Base-by-base conservation (phyloP, 2,888 invertebrate species). In the Zaprionus lineosus region DNA sequence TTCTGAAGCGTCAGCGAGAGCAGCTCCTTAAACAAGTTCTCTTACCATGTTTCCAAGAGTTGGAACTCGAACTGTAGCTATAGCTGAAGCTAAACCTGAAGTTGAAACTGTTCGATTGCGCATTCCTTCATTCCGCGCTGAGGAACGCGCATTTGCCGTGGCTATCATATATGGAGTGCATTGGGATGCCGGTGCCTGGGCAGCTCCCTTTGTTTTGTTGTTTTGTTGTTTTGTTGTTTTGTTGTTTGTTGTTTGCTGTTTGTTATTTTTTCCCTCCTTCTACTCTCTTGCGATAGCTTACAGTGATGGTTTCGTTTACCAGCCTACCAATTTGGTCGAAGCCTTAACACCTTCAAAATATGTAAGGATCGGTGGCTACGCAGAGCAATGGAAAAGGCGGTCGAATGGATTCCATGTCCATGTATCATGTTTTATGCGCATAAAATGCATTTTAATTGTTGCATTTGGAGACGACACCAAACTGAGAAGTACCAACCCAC, bases 11-110 rank as follows among this genome's bases (percentile, higher is more conserved):
- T 67, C 61, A 66, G 65, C 67, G 47, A 26, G 31, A 46, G 41
- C 50, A 57, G 60, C 69, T 83, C 65, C 84, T 79, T 65, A 77
- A 84, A 77, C 76, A 84, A 75, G 84, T 77, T 84, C 84, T 75
- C 40, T 72, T 46, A 41, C 46, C n/a, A n/a, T n/a, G n/a, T n/a
- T n/a, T n/a, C n/a, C n/a, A 50, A 28, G 48, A 70, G 52, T n/a
- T 29, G 1, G 11, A 5, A 28, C 29, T 29, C n/a, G 12, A 31
- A 12, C 53, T 63, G 43, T 2, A 56, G 15, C 43, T 37, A 18
- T 39, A 55, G 39, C 14, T 36, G 50, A 34, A 44, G 37, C 43
- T 46, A 37, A 8, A 28, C 26, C 31, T 64, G 48, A 28, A 31
- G 52, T 33, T 55, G 43, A 16, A 48, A 57, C 57, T 65, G 52